Evolutionary conservation across 2,113 vertebrate species (phyloP).

Genomic region (Bos javanicus): DNA sequence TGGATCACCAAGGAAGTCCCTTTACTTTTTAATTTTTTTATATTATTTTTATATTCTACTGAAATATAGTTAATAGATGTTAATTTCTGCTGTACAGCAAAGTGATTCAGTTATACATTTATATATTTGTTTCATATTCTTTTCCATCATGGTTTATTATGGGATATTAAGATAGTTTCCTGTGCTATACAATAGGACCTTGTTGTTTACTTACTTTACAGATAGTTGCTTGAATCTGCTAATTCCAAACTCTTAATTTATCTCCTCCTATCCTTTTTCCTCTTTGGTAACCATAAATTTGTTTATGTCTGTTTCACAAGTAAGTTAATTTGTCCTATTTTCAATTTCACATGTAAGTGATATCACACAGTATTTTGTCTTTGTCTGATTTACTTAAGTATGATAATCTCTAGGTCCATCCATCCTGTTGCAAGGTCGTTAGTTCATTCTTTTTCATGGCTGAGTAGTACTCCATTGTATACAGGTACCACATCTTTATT

Average conservation of each 20-base stretch:
- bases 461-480: neutral
- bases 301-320: neutral
- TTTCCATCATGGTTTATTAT: neutral
- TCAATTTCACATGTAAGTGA: neutral
- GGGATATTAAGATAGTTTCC: neutral
- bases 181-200: neutral
- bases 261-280: neutral
- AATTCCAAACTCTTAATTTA: neutral
- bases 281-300: neutral
- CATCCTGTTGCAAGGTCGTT: neutral
- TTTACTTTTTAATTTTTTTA: neutral
- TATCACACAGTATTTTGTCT: neutral
- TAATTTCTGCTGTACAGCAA: neutral
- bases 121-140: neutral
- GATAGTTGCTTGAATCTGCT: neutral
- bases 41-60: neutral
- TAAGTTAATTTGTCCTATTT: neutral
- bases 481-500: neutral
- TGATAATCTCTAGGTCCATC: neutral
- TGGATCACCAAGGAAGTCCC: neutral
- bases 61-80: neutral
- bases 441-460: neutral
- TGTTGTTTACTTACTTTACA: neutral
- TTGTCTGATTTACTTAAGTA: neutral
- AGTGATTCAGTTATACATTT: neutral